Evolutionary conservation across 2,797 vertebrate genomes (phyloP).

Genomic region (Scomberomorus guttatus): DNA sequence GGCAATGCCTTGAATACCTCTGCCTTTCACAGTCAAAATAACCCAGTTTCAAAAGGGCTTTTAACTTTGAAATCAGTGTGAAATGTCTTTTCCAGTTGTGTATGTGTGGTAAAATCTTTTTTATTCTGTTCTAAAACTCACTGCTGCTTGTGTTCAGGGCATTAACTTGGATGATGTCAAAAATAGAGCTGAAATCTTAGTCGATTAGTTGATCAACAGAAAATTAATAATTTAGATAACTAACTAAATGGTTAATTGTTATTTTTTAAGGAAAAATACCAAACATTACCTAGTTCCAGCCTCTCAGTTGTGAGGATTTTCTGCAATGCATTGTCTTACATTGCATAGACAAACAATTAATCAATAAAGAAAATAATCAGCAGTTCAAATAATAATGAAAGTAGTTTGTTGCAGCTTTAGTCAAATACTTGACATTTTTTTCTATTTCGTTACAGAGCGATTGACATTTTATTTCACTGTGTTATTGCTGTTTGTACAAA

Average conservation of each 20-base stretch:
- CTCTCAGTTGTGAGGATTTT: not conserved
- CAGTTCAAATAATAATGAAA: not conserved
- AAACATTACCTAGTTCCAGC: not conserved
- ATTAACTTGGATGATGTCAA: not conserved
- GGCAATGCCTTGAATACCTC: not conserved
- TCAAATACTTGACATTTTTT: no score
- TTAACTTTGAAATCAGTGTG: not conserved
- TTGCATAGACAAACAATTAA: not conserved
- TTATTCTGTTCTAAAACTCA: not conserved
- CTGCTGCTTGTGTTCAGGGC: not conserved
- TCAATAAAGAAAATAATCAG: not conserved
- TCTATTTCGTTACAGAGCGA: not conserved
- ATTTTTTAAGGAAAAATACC: not conserved
- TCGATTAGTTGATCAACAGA: no score
- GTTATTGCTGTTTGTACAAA: not conserved
- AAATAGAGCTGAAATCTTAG: not conserved
- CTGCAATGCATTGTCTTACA: not conserved
- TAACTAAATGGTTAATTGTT: no score
- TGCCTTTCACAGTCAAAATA: not conserved
- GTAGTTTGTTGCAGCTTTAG: not conserved
- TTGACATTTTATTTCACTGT: not conserved
- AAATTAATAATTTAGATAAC: no score
- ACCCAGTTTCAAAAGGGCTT: not conserved
- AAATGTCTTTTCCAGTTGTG: not conserved
- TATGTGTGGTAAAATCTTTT: not conserved